Conservation (phyloP, 1,140 invertebrate genomes). For the Pseudomyrmex gracilis region DNA sequence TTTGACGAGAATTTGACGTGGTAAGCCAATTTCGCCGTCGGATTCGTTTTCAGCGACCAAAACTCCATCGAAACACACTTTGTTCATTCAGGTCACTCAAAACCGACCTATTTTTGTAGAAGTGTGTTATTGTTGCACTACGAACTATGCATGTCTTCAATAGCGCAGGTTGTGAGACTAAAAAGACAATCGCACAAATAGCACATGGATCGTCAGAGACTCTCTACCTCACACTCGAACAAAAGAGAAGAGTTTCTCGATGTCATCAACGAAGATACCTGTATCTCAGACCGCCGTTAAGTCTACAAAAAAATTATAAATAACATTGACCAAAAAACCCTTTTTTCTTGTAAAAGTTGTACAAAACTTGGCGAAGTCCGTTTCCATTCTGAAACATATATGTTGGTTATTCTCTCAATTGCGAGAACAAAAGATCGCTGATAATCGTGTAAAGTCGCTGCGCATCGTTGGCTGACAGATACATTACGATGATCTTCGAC, state of each 20-base stretch:
- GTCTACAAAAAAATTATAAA: constrained; percentile 16
- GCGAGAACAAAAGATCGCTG: background rate
- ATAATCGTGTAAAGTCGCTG: background rate
- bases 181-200: constrained; percentile 24
- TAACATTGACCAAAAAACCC: constrained; percentile 17
- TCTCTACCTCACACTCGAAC: constrained; percentile 38
- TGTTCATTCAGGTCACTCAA: no score
- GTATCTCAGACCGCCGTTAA: background rate
- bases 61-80: no score
- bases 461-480: background rate
- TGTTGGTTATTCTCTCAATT: no score
- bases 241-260: constrained; percentile 36
- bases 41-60: no score
- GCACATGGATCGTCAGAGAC: constrained; percentile 14
- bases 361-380: background rate
- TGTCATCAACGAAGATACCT: constrained; percentile 38
- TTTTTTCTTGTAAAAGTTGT: background rate
- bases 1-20: no score
- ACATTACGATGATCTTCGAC: constrained; percentile 37
- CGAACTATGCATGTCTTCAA: constrained; percentile 13
- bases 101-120: no score
- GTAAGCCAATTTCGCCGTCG: no score
- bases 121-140: constrained; percentile 37
- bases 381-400: no score
- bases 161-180: constrained; percentile 3